Percentiles rank a stretch among this genome's conserved stretches.
phyloP scores from a whole-genome alignment of 2,888 invertebrate species.

The Prosapia bicincta region DNA sequence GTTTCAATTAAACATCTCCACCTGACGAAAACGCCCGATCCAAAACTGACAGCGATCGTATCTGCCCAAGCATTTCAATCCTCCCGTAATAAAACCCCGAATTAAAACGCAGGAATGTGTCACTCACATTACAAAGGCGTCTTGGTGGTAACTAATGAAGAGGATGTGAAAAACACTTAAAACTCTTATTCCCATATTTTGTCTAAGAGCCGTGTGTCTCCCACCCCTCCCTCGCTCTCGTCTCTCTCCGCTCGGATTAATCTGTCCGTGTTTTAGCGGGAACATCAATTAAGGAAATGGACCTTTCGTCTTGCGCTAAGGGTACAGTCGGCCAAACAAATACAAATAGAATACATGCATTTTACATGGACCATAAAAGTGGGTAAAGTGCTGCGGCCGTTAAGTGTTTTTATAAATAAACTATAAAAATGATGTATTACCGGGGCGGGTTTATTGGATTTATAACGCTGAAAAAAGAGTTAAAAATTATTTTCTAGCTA shows the following conservation, averaged over 20 bases:
- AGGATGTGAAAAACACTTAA: background rate
- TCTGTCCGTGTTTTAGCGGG: constrained; percentile 26
- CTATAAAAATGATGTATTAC: background rate
- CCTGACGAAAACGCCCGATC: no score
- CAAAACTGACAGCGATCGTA: background rate
- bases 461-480: no score
- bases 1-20: no score
- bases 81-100: background rate
- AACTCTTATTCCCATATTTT: background rate
- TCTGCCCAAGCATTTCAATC: background rate
- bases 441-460: no score
- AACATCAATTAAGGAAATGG: constrained; percentile 31
- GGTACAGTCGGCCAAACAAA: constrained; percentile 8
- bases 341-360: constrained; percentile 21
- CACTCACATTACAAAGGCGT: background rate
- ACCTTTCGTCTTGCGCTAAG: constrained; percentile 21
- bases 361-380: constrained; percentile 20
- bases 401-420: background rate
- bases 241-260: constrained; percentile 21
- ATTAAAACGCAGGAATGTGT: background rate
- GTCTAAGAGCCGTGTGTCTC: background rate
- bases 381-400: background rate
- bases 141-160: background rate
- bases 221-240: background rate
- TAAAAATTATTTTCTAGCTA: no score